phyloP scores from a whole-genome alignment of 2,797 vertebrate genomes.

The Pseudomugil tenellus region DNA sequence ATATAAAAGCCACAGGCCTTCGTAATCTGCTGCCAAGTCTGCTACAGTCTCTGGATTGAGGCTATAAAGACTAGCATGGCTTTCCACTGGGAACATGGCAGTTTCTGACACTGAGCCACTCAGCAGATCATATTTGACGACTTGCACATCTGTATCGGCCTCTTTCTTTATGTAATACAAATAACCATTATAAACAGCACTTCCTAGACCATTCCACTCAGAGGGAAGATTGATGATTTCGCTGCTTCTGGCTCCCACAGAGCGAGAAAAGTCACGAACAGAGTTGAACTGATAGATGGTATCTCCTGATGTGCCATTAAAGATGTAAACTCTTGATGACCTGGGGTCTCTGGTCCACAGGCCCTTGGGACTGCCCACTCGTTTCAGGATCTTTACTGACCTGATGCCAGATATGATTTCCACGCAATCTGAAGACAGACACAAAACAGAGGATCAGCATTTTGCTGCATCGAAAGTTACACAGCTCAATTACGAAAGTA shows the following conservation, averaged over 20 bases:
- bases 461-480: neutral
- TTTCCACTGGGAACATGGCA: conserved; percentile 89
- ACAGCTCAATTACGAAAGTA: neutral
- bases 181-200: conserved; percentile 87
- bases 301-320: conserved; percentile 89
- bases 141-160: conserved; percentile 84
- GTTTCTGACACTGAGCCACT: conserved; percentile 87
- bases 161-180: conserved; percentile 89
- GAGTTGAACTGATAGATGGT: conserved; percentile 87
- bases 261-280: conserved; percentile 87
- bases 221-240: conserved; percentile 86
- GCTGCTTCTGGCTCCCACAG: conserved; percentile 79
- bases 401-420: conserved; percentile 91
- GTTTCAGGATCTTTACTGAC: conserved; percentile 96
- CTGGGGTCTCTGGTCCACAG: conserved; percentile 91
- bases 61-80: conserved; percentile 77
- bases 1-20: conserved; percentile 94
- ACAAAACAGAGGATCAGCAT: neutral
- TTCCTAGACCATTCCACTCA: conserved; percentile 88
- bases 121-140: conserved; percentile 91
- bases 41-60: conserved; percentile 89
- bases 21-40: conserved; percentile 89
- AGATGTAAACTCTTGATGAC: conserved; percentile 90
- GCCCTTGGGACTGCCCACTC: conserved; percentile 87
- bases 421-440: conserved; percentile 82